Evolutionary conservation across 2,888 invertebrate genomes (phyloP).

Genomic region (Noctuana brunneofusca): DNA sequence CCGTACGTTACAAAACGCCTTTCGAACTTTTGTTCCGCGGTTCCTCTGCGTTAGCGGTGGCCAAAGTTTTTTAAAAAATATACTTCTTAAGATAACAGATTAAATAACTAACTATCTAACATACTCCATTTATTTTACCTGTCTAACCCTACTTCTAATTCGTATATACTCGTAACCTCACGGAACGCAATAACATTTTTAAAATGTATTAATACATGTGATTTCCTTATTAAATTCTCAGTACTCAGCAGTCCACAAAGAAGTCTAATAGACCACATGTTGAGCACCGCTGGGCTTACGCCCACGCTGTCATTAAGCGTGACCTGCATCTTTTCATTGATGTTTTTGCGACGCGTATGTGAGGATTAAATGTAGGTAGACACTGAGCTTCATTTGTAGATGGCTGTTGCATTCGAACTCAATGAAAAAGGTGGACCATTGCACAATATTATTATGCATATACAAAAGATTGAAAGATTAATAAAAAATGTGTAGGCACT

Average conservation of each 20-base stretch:
- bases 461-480: too few species aligned
- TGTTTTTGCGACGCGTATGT: conserved; percentile 22
- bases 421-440: conserved; percentile 13
- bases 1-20: conserved; percentile 43
- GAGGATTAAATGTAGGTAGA: conserved; percentile 3
- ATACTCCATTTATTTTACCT: too few species aligned
- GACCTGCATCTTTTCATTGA: conserved; percentile 29
- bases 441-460: too few species aligned
- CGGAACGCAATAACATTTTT: too few species aligned
- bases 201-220: background rate
- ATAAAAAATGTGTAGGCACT: too few species aligned
- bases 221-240: background rate
- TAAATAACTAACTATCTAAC: too few species aligned
- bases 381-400: conserved; percentile 3
- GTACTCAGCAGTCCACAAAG: background rate
- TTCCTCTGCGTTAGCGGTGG: conserved; percentile 36
- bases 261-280: conserved; percentile 10
- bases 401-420: background rate
- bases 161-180: too few species aligned
- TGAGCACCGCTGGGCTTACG: conserved; percentile 32
- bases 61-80: conserved; percentile 16
- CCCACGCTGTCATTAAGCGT: conserved; percentile 26
- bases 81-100: background rate
- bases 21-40: conserved; percentile 48
- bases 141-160: too few species aligned